phyloP scores from a whole-genome alignment of 2,797 vertebrate species.

The Siniperca obscura region DNA sequence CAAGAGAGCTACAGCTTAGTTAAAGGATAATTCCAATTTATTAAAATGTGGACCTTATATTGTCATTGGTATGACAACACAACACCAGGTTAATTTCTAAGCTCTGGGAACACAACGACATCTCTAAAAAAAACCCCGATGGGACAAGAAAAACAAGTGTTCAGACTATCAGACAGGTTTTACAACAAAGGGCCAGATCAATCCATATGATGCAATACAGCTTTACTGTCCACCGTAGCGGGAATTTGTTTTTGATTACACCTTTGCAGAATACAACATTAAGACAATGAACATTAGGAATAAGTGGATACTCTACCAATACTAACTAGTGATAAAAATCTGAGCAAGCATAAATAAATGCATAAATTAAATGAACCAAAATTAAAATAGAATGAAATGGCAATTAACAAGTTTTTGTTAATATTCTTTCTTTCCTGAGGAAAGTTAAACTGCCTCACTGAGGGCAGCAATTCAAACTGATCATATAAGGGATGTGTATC shows the following conservation, averaged over 20 bases:
- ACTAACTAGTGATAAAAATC: background rate
- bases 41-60: too few relatives aligned
- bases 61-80: background rate
- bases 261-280: too few relatives aligned
- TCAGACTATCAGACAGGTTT: background rate
- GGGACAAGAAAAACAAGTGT: background rate
- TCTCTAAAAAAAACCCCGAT: background rate
- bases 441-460: background rate
- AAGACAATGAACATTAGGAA: background rate
- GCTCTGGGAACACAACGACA: background rate
- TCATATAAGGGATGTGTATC: background rate
- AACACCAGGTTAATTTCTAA: too few relatives aligned
- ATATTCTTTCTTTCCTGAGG: background rate
- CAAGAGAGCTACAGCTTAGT: background rate
- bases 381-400: background rate
- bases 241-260: background rate
- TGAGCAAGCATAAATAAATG: background rate
- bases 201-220: too few relatives aligned
- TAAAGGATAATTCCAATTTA: background rate
- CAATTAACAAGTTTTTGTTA: background rate
- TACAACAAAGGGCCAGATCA: background rate
- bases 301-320: background rate
- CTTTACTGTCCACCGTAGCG: background rate
- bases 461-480: background rate
- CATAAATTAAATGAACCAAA: background rate